Base-by-base conservation (phyloP, 2,888 invertebrate genomes). In the Lingula anatina region DNA sequence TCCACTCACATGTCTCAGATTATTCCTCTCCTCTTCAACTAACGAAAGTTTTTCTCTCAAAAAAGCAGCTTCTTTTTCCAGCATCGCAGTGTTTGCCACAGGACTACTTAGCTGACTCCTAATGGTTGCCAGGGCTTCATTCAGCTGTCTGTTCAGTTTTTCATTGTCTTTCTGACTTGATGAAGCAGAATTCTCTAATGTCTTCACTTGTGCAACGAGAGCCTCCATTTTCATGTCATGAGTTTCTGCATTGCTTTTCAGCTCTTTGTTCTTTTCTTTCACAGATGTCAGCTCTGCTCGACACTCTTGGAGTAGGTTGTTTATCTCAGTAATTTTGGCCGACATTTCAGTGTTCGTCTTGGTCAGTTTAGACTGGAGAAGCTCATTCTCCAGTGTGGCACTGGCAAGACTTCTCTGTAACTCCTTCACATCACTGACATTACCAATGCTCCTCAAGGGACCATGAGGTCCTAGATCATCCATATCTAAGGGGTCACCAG, bases 381-480 rank as follows among this genome's bases (percentile, higher is more conserved):
- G 64, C 47, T 70, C 66, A 51, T 68, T 61, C 56, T 70, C 70
- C 35, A 66, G 59, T 37, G 68, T 56, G 24, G 64, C 62, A 25
- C 64, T 65, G 28, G 68, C 70, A 36, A 70, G 56, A 21, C 68
- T 65, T 51, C 67, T 64, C 54, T 70, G 69, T 24, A 70, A 49
- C 51, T 70, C 66, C 46, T 66, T 55, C 26, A 63, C 56, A 21
- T 66, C 65, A 40, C 56, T 57, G 48, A 67, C 66, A 26, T 61
- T 52, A 20, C 64, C 50, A 21, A 57, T 51, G 27, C 60, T 52
- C 9, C 54, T 53, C 5, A 60, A 52, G 21, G 64, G 60, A 45
- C 62, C 56, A 37, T 60, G 55, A 21, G 61, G 60, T 44, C 65
- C 65, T 37, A 64, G 53, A 39, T 57, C 59, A 49, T 49, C 51